Evolutionary conservation across 2,797 vertebrate genomes (phyloP).

Genomic region (Xenopus petersii): DNA sequence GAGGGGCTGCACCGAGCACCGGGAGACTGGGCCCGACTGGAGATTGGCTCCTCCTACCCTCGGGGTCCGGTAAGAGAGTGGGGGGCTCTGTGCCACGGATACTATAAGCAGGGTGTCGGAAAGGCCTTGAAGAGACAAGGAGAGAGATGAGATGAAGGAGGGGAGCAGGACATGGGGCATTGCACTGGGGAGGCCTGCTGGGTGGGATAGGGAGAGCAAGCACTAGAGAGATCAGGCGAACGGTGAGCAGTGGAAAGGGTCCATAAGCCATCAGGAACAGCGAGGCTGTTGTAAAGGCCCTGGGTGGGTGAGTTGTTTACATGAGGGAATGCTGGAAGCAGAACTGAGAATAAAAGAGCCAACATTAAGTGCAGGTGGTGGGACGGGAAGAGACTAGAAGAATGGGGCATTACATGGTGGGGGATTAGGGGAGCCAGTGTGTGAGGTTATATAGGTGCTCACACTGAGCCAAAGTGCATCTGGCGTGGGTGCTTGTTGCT

Average conservation of each 20-base stretch:
- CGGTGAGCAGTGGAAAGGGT: neutral
- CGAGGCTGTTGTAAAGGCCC: neutral
- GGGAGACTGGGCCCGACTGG: conserved; percentile 49
- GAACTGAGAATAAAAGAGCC: too few species aligned
- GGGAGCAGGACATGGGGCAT: too few species aligned
- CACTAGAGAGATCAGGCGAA: neutral
- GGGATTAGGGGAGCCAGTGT: neutral
- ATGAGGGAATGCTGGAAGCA: too few species aligned
- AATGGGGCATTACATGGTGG: neutral
- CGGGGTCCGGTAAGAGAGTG: conserved; percentile 45
- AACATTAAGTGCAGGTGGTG: too few species aligned
- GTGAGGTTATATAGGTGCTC: neutral
- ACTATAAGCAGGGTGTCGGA: neutral
- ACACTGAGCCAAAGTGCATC: too few species aligned
- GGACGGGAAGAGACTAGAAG: neutral
- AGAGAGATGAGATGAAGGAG: neutral
- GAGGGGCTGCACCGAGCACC: conserved; percentile 38
- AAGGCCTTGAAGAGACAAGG: neutral
- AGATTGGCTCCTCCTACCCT: conserved; percentile 43
- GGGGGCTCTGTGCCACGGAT: neutral
- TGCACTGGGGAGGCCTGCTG: neutral
- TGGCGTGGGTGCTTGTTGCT: too few species aligned
- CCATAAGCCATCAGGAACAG: too few species aligned
- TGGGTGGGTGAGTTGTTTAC: neutral
- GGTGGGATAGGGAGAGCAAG: conserved; percentile 50